Evolutionary conservation across 2,113 vertebrate species (phyloP), one percentile per base, ranked within the genome.

Genomic region (Labeo catla): DNA sequence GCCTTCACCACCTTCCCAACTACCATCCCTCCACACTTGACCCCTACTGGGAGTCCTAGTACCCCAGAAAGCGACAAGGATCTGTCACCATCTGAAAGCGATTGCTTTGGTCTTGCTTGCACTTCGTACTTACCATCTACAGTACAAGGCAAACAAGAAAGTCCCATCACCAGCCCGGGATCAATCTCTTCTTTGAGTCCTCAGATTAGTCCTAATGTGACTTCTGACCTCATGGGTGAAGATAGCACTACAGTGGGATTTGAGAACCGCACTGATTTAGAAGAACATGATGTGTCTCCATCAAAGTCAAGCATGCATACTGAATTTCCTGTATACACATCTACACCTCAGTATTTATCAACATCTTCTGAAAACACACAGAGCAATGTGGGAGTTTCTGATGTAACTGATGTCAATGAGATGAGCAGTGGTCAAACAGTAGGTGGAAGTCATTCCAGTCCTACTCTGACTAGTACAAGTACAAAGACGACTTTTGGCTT

Each of bases 401-500:
- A 57, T 49, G n/a, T 28, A 10, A 68, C 47, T 9, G 19, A 54
- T 72, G 45, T 80, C 12, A 16, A 43, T 12, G 36, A 54, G 59
- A 68, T n/a, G 59, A 84, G 23, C n/a, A 84, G 19, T 21, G 68
- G 47, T 12, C 66, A 63, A 57, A 81, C 52, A 13, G 12, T 4
- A 3, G 34, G 34, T 76, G n/a, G 6, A 49, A 86, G 49, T 52
- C 59, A 85, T 16, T 15, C 9, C 5, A 80, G 50, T 36, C 68
- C 84, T 19, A 81, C 77, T 81, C 66, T 7, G 43, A 86, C 77
- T 49, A 45, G 70, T 15, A 8, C 36, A 19, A 65, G 15, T 77
- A 28, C 12, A 19, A 83, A 36, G 61, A 68, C 47, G 4, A 65
- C 73, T 13, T 13, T 66, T 34, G 73, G 72, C 47, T 47, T 63